These are phyloP conservation scores for Manduca sexta DNA, from an alignment of 1,140 invertebrate species.

Conservation along the genomic window DNA sequence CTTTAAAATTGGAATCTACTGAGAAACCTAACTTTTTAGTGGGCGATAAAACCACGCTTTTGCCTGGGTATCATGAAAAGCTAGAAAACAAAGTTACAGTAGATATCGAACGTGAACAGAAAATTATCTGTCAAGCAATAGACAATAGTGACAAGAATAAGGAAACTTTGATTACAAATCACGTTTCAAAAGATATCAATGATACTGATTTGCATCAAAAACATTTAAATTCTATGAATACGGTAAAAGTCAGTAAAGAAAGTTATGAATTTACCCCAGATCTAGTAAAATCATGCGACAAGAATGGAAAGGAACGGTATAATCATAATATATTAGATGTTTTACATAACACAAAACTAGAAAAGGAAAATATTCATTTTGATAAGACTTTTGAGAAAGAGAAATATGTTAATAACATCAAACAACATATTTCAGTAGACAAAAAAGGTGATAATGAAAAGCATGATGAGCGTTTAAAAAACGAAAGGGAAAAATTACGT, in stretches of 20 bases:
- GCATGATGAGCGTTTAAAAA: constrained; percentile 44
- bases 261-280: constrained; percentile 26
- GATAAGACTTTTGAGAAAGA: constrained; percentile 46
- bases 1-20: no score
- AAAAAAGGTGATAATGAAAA: constrained; percentile 45
- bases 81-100: constrained; percentile 18
- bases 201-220: constrained; percentile 33
- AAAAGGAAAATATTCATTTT: constrained; percentile 49
- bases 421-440: constrained; percentile 21
- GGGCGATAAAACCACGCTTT: no score
- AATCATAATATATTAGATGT: constrained; percentile 24
- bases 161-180: constrained; percentile 30
- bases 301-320: constrained; percentile 36
- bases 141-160: constrained; percentile 30
- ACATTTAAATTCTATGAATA: constrained; percentile 37
- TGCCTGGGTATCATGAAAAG: neutral
- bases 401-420: constrained; percentile 19
- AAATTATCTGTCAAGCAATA: constrained; percentile 26
- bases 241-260: constrained; percentile 33
- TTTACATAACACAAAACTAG: constrained; percentile 30
- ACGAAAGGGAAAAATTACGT: constrained; percentile 42
- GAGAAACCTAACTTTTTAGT: no score
- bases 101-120: constrained; percentile 31
- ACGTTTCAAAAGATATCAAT: constrained; percentile 36
- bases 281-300: constrained; percentile 23